Conservation (phyloP, 2,797 vertebrate genomes). For the Semaprochilodus insignis region DNA sequence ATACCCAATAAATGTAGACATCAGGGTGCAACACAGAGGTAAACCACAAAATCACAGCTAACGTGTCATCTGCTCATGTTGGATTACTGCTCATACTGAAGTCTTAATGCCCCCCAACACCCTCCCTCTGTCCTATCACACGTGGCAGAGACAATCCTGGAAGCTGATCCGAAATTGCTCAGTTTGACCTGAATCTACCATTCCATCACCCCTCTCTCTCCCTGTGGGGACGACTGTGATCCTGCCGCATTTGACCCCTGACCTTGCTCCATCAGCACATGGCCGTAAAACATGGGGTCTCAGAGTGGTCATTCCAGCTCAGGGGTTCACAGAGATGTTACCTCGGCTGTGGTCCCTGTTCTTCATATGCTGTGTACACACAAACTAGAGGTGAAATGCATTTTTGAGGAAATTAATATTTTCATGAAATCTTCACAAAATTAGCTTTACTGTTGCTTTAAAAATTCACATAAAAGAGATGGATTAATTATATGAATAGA, state of each 20-base stretch:
- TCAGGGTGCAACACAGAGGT: neutral
- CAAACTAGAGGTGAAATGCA: conserved; percentile 32
- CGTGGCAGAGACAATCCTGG: conserved; percentile 60
- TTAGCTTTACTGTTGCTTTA: neutral
- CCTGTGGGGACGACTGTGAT: conserved; percentile 77
- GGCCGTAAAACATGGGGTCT: conserved; percentile 77
- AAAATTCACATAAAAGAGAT: neutral
- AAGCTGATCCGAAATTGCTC: conserved; percentile 73
- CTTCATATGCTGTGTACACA: conserved; percentile 3
- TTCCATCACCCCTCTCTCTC: conserved; percentile 82
- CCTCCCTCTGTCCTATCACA: conserved; percentile 63
- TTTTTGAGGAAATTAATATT: conserved; percentile 11
- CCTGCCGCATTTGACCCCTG: conserved; percentile 86
- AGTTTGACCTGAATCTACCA: conserved; percentile 76
- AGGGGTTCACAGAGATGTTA: conserved; percentile 57
- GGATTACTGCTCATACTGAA: conserved; percentile 58
- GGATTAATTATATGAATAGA: too few species aligned
- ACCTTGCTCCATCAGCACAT: conserved; percentile 76
- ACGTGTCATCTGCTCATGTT: neutral
- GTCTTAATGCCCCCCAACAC: conserved; percentile 51
- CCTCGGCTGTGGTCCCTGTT: conserved; percentile 54
- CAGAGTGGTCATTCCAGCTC: conserved; percentile 74
- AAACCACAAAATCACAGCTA: neutral
- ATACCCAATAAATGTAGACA: neutral
- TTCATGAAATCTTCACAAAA: neutral